These are phyloP conservation scores for Tachina fera DNA, from an alignment of 2,888 invertebrate species.

Conservation along the genomic window DNA sequence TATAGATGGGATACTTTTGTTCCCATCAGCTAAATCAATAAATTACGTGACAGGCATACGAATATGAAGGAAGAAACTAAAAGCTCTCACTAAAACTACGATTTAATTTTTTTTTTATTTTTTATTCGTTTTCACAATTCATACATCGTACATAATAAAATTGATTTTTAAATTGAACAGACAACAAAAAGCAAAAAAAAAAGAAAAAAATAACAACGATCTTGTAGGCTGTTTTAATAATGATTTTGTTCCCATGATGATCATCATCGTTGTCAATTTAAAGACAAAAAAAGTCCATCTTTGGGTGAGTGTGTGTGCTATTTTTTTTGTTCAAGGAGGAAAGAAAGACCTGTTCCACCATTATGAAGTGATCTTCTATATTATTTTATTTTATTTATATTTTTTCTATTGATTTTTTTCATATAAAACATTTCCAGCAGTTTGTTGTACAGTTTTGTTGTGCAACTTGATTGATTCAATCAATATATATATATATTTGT, in stretches of 20 bases:
- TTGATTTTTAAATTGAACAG: slow-evolving; percentile 62
- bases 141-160: slow-evolving; percentile 56
- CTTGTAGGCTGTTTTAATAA: slow-evolving; percentile 51
- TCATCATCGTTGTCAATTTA: slow-evolving; percentile 29
- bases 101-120: slow-evolving; percentile 25
- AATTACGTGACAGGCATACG: slow-evolving; percentile 83
- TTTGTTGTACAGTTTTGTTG: slow-evolving; percentile 27
- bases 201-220: slow-evolving; percentile 37
- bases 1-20: slow-evolving; percentile 72
- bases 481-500: slow-evolving; percentile 76
- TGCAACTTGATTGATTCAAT: slow-evolving; percentile 81
- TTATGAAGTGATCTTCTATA: slow-evolving; percentile 48
- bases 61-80: slow-evolving; percentile 43
- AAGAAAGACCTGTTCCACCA: slow-evolving; percentile 60
- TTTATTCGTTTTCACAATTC: slow-evolving; percentile 53
- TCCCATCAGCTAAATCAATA: slow-evolving; percentile 82
- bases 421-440: slow-evolving; percentile 48
- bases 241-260: slow-evolving; percentile 14
- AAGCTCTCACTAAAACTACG: slow-evolving; percentile 28
- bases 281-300: slow-evolving; percentile 30
- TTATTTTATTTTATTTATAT: slow-evolving; percentile 25
- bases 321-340: slow-evolving; percentile 11
- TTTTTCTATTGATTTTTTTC: slow-evolving; percentile 58
- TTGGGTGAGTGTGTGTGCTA: background rate
- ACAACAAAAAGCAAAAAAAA: background rate